Conservation (phyloP, 2,888 invertebrate species). For the Lysandra bellargus region DNA sequence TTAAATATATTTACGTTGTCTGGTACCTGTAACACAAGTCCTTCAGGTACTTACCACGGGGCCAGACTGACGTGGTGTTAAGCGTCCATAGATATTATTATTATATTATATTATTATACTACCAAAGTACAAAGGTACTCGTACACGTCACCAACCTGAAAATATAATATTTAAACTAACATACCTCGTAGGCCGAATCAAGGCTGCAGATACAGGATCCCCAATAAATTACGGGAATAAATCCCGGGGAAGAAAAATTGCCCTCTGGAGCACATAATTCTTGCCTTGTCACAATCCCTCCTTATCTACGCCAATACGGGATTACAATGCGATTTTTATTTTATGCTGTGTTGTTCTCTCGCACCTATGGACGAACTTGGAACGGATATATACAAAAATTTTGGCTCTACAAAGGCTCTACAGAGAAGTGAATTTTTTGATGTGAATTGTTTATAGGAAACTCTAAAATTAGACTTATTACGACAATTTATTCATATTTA, state of each 20-base stretch:
- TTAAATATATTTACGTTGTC: too few species aligned
- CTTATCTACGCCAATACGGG: constrained; percentile 81
- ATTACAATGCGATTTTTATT: constrained; percentile 81
- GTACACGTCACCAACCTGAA: neutral
- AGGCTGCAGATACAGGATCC: constrained; percentile 79
- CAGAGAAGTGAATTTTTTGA: neutral
- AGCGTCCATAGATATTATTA: too few species aligned
- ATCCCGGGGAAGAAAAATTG: constrained; percentile 80
- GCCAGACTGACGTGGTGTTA: too few species aligned
- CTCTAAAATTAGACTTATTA: too few species aligned
- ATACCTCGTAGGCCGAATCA: constrained; percentile 64
- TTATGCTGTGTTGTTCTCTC: constrained; percentile 60
- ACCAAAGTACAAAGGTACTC: too few species aligned
- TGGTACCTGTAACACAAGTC: too few species aligned
- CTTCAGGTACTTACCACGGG: too few species aligned
- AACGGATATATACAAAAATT: constrained; percentile 27
- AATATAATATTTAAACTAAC: constrained; percentile 39
- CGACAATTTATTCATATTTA: too few species aligned
- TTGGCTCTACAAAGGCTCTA: neutral
- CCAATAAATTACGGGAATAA: constrained; percentile 80
- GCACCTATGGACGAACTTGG: constrained; percentile 35
- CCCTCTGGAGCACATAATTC: constrained; percentile 81
- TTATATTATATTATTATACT: too few species aligned
- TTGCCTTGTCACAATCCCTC: constrained; percentile 80
- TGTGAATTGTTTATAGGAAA: too few species aligned